Conservation (phyloP, 2,888 invertebrate genomes). For the Drosophila mayaguana region DNA sequence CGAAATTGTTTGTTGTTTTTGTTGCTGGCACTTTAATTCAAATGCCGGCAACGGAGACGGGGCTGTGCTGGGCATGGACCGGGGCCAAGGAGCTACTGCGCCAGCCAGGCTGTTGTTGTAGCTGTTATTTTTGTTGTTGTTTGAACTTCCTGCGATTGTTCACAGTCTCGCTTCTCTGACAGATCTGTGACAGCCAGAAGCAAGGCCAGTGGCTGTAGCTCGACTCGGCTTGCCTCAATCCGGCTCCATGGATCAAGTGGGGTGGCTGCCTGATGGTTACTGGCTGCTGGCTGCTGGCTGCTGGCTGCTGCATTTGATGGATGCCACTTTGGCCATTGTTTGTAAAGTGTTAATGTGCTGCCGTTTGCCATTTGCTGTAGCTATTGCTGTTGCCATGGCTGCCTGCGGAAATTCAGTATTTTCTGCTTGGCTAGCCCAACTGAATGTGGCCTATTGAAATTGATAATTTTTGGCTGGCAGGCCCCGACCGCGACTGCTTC, state of each 20-base stretch:
- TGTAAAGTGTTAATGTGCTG: conserved; percentile 76
- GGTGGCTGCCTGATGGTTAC: conserved; percentile 46
- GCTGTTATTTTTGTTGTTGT: conserved; percentile 41
- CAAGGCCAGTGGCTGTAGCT: conserved; percentile 19
- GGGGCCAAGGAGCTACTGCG: conserved; percentile 5
- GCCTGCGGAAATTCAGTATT: conserved; percentile 71
- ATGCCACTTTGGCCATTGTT: conserved; percentile 79
- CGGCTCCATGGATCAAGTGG: conserved; percentile 47
- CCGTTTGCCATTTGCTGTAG: conserved; percentile 40
- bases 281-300: conserved; percentile 45
- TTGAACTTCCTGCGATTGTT: conserved; percentile 80
- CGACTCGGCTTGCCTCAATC: conserved; percentile 19
- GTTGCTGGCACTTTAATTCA: conserved; percentile 63
- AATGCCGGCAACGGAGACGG: conserved; percentile 54
- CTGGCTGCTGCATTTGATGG: conserved; percentile 68
- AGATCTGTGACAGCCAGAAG: conserved; percentile 75
- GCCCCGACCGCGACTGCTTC: conserved; percentile 22
- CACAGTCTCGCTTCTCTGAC: conserved; percentile 78
- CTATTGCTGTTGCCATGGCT: conserved; percentile 20
- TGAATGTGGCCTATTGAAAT: conserved; percentile 65
- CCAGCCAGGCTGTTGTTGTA: conserved; percentile 16
- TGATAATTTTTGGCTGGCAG: conserved; percentile 57
- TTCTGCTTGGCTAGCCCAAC: conserved; percentile 68
- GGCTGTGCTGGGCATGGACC: neutral
- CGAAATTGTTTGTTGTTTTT: conserved; percentile 81